Conservation (phyloP, 2,797 vertebrate genomes). For the Chelonia mydas region DNA sequence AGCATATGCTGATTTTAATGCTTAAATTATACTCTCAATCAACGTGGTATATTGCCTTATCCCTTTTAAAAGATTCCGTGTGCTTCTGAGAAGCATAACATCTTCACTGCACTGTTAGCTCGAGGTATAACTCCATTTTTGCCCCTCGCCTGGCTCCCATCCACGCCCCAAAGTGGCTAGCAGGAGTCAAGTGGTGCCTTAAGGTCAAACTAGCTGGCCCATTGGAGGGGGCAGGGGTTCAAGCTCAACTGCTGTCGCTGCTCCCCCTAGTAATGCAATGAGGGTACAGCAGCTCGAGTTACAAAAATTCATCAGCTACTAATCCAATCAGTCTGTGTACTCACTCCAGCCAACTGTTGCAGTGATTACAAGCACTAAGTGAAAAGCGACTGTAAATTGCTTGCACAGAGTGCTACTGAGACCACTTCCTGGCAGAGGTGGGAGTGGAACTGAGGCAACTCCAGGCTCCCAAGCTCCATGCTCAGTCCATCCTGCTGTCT, state of each 20-base stretch:
- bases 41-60: too few species aligned
- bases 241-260: neutral
- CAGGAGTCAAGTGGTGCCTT: neutral
- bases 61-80: too few species aligned
- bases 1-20: too few species aligned
- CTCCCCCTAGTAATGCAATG: neutral
- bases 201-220: neutral
- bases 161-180: neutral
- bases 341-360: neutral
- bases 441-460: neutral
- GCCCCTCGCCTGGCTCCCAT: neutral
- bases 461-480: neutral
- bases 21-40: too few species aligned
- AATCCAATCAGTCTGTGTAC: neutral
- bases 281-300: neutral
- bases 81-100: too few species aligned
- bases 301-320: neutral
- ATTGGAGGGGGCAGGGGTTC: neutral
- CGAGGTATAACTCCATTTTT: neutral
- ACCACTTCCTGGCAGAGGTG: neutral
- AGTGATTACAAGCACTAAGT: neutral
- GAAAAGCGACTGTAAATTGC: neutral
- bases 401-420: too few species aligned
- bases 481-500: neutral
- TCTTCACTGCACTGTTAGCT: neutral